phyloP scores from a whole-genome alignment of 1,140 invertebrate genomes.

The Halictus rubicundus region DNA sequence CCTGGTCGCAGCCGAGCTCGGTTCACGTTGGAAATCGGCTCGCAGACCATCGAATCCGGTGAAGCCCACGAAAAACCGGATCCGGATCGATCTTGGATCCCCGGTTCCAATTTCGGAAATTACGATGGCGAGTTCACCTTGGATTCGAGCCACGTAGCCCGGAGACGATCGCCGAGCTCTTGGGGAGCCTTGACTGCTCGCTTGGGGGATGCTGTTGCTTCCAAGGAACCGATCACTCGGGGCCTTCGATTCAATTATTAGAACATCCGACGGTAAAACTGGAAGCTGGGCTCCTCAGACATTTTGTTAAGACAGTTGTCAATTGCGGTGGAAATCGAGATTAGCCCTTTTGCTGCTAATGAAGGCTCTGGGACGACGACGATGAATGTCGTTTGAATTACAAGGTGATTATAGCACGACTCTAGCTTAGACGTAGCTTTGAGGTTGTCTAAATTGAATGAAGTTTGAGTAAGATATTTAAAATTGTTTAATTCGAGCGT shows the following conservation, averaged over 20 bases:
- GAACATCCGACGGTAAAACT: neutral
- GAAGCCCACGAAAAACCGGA: neutral
- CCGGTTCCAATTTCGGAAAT: slow-evolving; percentile 4
- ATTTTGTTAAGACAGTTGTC: too few species aligned
- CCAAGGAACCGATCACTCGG: neutral
- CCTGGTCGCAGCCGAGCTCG: slow-evolving; percentile 11
- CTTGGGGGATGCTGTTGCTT: neutral
- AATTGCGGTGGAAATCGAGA: too few species aligned
- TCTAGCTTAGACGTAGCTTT: too few species aligned
- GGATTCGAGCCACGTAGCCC: slow-evolving; percentile 34
- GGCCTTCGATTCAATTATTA: slow-evolving; percentile 35
- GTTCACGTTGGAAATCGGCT: neutral
- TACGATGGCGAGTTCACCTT: neutral
- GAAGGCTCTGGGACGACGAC: too few species aligned
- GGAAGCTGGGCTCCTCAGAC: too few species aligned
- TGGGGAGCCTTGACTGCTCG: slow-evolving; percentile 7
- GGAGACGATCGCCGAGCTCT: neutral
- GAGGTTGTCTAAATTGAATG: too few species aligned
- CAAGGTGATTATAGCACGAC: too few species aligned
- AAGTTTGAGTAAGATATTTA: too few species aligned
- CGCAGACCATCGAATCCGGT: slow-evolving; percentile 12
- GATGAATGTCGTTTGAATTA: too few species aligned
- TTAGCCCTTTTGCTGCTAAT: too few species aligned
- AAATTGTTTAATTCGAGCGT: too few species aligned
- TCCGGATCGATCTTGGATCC: neutral